Conservation (phyloP, 1,140 invertebrate species). For the Chymomyza costata region DNA sequence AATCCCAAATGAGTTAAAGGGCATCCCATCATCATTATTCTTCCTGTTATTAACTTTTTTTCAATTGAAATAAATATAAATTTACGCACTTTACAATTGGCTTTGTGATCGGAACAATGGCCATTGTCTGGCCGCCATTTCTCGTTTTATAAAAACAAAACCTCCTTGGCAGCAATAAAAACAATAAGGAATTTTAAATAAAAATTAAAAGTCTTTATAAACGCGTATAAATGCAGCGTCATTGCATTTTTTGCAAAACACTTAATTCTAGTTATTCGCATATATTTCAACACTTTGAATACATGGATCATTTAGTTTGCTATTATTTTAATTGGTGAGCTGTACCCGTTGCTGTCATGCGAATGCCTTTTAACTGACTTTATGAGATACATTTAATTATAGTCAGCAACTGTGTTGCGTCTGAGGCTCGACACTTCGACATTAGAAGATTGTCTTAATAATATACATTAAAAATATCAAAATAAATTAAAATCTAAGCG, state of each 20-base stretch:
- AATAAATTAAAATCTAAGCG: constrained; percentile 28
- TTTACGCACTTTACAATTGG: no score
- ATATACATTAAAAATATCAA: constrained; percentile 49
- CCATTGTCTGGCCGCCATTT: constrained; percentile 37
- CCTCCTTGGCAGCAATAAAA: neutral
- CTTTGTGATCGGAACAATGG: constrained; percentile 57
- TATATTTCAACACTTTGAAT: constrained; percentile 20
- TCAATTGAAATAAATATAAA: no score
- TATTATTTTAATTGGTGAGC: constrained; percentile 18
- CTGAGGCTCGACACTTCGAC: neutral
- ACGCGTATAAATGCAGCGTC: no score
- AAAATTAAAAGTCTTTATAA: constrained; percentile 1
- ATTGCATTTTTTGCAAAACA: neutral
- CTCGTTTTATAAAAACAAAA: constrained; percentile 21
- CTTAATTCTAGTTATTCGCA: constrained; percentile 9
- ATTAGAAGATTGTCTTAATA: constrained; percentile 37
- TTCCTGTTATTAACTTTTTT: no score
- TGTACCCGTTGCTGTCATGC: no score
- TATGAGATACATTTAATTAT: no score
- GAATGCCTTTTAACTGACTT: constrained; percentile 50
- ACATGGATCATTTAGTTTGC: no score
- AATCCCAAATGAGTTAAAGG: no score
- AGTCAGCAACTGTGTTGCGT: no score
- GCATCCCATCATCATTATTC: no score
- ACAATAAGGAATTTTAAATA: constrained; percentile 12